Conservation (phyloP, 2,113 vertebrate species). For the Plecturocebus donacophilus region DNA sequence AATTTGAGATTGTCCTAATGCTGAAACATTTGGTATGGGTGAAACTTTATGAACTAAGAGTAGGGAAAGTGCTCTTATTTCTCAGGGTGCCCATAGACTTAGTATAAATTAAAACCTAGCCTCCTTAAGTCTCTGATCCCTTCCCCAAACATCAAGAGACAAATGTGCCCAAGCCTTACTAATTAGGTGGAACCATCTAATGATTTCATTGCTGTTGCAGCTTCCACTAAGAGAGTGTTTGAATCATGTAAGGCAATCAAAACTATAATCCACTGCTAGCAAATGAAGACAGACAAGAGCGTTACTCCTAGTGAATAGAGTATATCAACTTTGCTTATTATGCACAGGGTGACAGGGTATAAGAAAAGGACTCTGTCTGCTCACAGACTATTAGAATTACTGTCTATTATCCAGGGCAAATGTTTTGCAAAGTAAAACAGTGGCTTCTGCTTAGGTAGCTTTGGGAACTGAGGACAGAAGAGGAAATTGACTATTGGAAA, state of each 20-base stretch:
- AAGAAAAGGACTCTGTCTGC: background rate
- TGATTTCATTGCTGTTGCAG: constrained; percentile 47
- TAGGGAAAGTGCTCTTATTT: background rate
- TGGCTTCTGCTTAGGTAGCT: constrained; percentile 16
- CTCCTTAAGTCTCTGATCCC: background rate
- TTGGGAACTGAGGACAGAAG: constrained; percentile 48
- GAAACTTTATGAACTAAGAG: background rate
- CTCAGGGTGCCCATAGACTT: background rate
- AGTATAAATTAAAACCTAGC: background rate
- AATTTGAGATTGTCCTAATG: background rate
- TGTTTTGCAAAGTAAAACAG: constrained; percentile 59
- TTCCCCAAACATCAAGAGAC: constrained; percentile 34
- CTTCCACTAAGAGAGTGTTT: background rate
- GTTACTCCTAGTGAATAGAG: background rate
- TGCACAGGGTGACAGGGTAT: background rate
- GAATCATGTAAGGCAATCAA: constrained; percentile 6
- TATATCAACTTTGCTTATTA: background rate
- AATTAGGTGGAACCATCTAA: constrained; percentile 27
- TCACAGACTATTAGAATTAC: constrained; percentile 39
- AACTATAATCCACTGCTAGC: background rate
- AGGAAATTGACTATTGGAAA: constrained; percentile 67
- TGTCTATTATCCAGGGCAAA: background rate
- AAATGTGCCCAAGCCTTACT: background rate
- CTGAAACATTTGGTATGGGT: background rate
- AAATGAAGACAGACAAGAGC: background rate